Conservation (phyloP, 2,113 vertebrate genomes). For the Alethe castanea region DNA sequence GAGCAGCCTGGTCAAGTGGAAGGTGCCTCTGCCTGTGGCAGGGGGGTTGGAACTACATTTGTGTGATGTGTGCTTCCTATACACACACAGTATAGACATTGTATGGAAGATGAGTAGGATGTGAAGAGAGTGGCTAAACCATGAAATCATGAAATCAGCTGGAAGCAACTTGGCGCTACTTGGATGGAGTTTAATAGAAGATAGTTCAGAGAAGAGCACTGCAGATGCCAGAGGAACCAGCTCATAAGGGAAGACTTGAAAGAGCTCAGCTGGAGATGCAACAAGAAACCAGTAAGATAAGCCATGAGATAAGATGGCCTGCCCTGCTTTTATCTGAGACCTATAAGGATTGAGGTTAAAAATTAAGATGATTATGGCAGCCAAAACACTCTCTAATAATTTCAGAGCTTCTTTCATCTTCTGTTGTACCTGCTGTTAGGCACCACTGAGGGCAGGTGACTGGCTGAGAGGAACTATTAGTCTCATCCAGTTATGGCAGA, state of each 20-base stretch:
- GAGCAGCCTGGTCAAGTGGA: neutral
- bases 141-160: neutral
- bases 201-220: neutral
- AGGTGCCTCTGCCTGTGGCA: neutral
- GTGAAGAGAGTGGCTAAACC: neutral
- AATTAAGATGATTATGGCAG: neutral
- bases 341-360: neutral
- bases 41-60: neutral
- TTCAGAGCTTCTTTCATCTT: neutral
- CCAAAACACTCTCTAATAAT: neutral
- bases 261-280: neutral
- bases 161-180: neutral
- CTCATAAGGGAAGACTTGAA: neutral
- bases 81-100: rapidly evolving
- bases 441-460: neutral
- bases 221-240: neutral
- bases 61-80: neutral
- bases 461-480: neutral
- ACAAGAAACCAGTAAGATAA: neutral
- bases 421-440: neutral
- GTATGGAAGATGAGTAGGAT: neutral
- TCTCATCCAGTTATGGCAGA: neutral
- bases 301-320: neutral
- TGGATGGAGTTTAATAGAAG: neutral
- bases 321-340: neutral